phyloP scores from a whole-genome alignment of 2,888 invertebrate species.

The Heteropelma amictum region DNA sequence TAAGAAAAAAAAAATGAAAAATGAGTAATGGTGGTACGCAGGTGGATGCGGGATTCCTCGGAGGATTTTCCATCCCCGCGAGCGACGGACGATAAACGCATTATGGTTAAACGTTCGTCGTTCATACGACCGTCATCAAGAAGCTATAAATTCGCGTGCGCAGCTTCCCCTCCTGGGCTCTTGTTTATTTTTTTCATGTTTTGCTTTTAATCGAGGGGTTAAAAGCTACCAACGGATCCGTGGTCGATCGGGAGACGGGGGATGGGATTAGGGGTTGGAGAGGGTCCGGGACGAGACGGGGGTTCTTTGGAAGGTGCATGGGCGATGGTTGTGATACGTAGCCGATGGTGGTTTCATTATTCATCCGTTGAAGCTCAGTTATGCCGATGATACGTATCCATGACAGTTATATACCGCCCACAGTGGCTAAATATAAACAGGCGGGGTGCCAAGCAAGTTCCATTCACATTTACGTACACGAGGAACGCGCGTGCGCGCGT shows the following conservation, averaged over 20 bases:
- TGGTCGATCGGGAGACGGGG: background rate
- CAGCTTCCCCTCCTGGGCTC: too few species aligned
- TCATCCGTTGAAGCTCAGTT: slow-evolving; percentile 75
- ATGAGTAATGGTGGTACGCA: too few species aligned
- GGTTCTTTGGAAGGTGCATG: background rate
- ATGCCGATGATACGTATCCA: slow-evolving; percentile 78
- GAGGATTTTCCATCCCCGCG: too few species aligned
- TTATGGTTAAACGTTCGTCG: too few species aligned
- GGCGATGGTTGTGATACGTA: slow-evolving; percentile 21
- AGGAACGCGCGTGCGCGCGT: slow-evolving; percentile 45
- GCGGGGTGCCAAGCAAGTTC: slow-evolving; percentile 77
- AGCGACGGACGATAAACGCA: too few species aligned
- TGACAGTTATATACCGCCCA: slow-evolving; percentile 78
- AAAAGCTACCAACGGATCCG: too few species aligned
- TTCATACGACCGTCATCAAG: too few species aligned
- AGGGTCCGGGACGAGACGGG: background rate
- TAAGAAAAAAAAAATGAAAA: too few species aligned
- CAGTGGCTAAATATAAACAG: slow-evolving; percentile 78
- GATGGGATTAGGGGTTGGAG: background rate
- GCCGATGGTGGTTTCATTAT: slow-evolving; percentile 73
- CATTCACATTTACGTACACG: slow-evolving; percentile 75
- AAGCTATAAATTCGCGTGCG: too few species aligned
- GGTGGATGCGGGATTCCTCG: too few species aligned
- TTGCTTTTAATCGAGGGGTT: too few species aligned
- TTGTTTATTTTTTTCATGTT: too few species aligned